Base-by-base conservation (phyloP, 2,113 vertebrate genomes). In the Monarcha castaneiventris region DNA sequence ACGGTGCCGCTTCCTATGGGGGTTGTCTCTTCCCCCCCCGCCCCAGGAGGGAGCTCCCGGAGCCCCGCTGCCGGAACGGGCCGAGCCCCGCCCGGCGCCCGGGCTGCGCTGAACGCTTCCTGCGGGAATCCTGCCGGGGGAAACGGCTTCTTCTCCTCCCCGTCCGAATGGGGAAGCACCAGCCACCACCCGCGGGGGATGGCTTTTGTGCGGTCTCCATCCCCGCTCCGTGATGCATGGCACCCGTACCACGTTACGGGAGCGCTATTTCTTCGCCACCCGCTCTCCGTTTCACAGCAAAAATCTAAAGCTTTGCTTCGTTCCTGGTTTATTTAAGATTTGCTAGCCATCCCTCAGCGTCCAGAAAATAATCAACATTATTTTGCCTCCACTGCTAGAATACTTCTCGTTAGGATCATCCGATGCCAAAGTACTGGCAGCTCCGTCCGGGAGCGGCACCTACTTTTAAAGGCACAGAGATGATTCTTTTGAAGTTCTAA, bases 191-290 rank as follows among this genome's bases (percentile, higher is more conserved):
- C 41, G 25, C 68, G 21, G 58, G 30, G 16, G 46, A 5, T 9
- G 81, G 52, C 46, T 66, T 78, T 61, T 41, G 59, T 35, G 76
- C 0, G 30, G 6, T 14, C 44, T 30, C 66, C 49, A 2, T 37
- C 52, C 18, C 44, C 3, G 32, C n/a, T 3, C 80, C 16, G 14
- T 3, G 35, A 13, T 0, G 19, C 19, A 17, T 10, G 35, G 12
- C 7, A 7, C 7, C 18, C 5, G 4, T 1, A 11, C 25, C 39
- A 1, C 37, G 0, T 5, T 30, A 18, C 11, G 2, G 8, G 48
- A 39, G 27, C 68, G 32, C 13, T 6, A 0, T 21, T 71, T n/a
- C 52, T 37, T 43, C 2, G 18, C 26, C 27, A 4, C n/a, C 0
- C 3, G n/a, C 12, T 1, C 46, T 32, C 20, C 4, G 5, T n/a